A percentile compares a stretch with the other conserved stretches of the same genome.
phyloP scores from a whole-genome alignment of 2,888 invertebrate genomes.

The Nebria brevicollis region DNA sequence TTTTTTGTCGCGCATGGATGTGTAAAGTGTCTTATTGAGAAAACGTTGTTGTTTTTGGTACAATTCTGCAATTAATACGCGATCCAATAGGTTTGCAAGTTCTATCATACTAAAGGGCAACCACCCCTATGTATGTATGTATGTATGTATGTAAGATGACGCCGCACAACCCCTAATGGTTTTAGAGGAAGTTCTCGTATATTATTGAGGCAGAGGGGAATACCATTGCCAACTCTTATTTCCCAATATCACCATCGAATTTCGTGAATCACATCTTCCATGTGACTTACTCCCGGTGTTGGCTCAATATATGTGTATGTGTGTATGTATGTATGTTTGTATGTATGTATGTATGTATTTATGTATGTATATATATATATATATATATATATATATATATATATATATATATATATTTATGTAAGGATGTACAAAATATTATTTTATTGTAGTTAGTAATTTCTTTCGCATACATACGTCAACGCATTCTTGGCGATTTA shows the following conservation, averaged over 20 bases:
- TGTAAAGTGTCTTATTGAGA: background rate
- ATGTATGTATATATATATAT: no score
- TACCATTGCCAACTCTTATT: background rate
- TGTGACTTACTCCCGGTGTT: background rate
- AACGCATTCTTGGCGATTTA: no score
- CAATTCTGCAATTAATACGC: constrained; percentile 1
- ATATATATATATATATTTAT: no score
- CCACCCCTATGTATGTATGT: background rate
- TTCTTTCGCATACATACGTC: no score
- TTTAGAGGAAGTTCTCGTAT: background rate
- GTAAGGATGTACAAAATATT: no score
- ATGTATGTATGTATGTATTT: no score
- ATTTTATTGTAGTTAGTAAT: no score
- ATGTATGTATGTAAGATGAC: background rate
- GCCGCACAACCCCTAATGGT: constrained; percentile 1
- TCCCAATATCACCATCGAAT: background rate
- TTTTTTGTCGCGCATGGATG: no score
- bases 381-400: no score
- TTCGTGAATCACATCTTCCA: background rate
- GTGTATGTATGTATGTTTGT: background rate
- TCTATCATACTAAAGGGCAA: background rate
- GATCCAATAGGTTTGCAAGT: background rate
- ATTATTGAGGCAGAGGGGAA: background rate
- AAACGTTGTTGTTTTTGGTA: background rate
- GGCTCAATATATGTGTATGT: background rate